Percentiles rank a stretch among this genome's conserved stretches.
Evolutionary conservation across 92 coral and sea anemone species (phyloP).

Genomic region (Zoanthus sansibaricus): DNA sequence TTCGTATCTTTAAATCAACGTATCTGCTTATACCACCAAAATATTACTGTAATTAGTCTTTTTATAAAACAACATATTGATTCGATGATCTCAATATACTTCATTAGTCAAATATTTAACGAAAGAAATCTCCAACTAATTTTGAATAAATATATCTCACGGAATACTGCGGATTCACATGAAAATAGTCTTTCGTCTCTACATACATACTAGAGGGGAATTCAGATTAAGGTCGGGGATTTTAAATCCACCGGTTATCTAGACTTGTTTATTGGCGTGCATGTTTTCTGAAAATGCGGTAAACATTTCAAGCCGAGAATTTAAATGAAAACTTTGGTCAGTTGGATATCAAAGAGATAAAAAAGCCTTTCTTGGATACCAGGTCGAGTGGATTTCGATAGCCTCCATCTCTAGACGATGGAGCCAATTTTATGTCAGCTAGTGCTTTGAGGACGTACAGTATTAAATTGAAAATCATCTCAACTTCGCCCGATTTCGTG

Average conservation of each 20-base stretch:
- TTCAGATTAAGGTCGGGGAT: not conserved
- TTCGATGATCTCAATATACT: not conserved
- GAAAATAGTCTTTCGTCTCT: conserved; percentile 17
- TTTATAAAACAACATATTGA: not conserved
- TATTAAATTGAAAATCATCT: conserved; percentile 24
- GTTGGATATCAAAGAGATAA: conserved; percentile 20
- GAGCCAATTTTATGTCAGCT: conserved; percentile 27
- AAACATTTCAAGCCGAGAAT: conserved; percentile 24
- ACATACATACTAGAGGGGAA: conserved; percentile 5
- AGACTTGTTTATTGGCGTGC: not conserved
- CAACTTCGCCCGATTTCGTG: conserved; percentile 30
- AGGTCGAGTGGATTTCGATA: conserved; percentile 29
- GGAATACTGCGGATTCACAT: conserved; percentile 20
- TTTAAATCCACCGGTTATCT: conserved; percentile 8
- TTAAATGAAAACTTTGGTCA: conserved; percentile 19
- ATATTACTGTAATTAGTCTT: conserved; percentile 9
- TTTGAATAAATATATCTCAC: conserved; percentile 16
- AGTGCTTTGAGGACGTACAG: conserved; percentile 24
- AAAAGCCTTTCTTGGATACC: conserved; percentile 30
- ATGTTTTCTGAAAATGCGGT: conserved; percentile 17
- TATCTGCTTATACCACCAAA: conserved; percentile 13
- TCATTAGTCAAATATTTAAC: conserved; percentile 16
- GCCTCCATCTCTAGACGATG: conserved; percentile 19
- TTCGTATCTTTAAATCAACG: conserved; percentile 5
- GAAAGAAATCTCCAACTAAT: conserved; percentile 10